Conservation (phyloP, 2,888 invertebrate genomes). For the Tholera decimalis region DNA sequence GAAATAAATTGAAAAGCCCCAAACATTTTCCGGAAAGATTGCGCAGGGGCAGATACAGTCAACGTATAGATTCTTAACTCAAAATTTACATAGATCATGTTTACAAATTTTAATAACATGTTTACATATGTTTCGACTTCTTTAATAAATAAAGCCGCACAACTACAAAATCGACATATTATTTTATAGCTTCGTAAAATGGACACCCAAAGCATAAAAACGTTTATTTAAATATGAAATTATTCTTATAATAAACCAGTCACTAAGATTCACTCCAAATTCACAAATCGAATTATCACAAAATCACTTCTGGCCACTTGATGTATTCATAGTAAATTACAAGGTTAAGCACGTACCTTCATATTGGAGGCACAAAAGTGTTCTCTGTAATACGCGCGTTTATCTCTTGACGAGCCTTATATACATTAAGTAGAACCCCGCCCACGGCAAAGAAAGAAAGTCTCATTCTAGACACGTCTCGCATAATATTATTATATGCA, state of each 20-base stretch:
- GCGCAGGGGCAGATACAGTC: no score
- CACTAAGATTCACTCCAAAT: constrained; percentile 18
- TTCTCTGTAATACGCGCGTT: constrained; percentile 78
- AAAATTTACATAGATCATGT: no score
- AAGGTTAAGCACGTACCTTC: constrained; percentile 81
- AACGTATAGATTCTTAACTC: no score
- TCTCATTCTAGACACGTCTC: constrained; percentile 58
- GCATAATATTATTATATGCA: constrained; percentile 36
- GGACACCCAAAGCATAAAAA: background rate
- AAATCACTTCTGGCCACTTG: constrained; percentile 57
- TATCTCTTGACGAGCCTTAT: constrained; percentile 79
- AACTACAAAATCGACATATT: no score
- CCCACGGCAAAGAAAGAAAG: constrained; percentile 83
- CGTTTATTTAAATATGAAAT: background rate
- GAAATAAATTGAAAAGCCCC: no score
- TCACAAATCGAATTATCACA: constrained; percentile 45
- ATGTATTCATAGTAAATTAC: constrained; percentile 43
- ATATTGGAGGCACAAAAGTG: constrained; percentile 79
- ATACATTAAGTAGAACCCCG: constrained; percentile 84
- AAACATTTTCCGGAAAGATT: no score
- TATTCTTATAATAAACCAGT: background rate
- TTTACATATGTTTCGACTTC: no score
- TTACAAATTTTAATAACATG: no score
- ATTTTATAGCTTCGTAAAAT: background rate
- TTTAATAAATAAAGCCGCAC: no score